Percentiles rank a stretch among this genome's conserved stretches.
phyloP scores from a whole-genome alignment of 2,113 vertebrate species.

The Drymodes brunneopygia region DNA sequence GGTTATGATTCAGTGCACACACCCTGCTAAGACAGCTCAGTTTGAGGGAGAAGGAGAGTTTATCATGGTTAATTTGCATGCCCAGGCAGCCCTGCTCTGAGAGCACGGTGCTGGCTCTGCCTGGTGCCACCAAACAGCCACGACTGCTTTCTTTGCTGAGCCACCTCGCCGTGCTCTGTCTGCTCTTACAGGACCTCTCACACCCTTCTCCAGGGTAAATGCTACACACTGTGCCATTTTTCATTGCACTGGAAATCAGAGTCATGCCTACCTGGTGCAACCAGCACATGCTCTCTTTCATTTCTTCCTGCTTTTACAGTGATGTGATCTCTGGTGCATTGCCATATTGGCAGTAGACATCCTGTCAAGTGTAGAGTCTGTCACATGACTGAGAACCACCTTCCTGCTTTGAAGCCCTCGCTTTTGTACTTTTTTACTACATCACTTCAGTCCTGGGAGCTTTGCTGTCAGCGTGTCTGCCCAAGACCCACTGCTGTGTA shows the following conservation, averaged over 20 bases:
- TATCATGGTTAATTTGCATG: background rate
- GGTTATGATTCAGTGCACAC: rapidly evolving
- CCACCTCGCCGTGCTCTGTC: rapidly evolving
- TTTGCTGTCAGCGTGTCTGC: background rate
- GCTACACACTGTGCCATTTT: background rate
- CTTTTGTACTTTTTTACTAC: background rate
- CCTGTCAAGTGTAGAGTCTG: background rate
- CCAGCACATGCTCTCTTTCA: background rate
- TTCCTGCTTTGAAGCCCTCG: background rate
- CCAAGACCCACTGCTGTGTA: rapidly evolving
- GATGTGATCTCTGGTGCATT: background rate
- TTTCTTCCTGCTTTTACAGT: background rate
- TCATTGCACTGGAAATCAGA: background rate
- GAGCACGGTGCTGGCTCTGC: rapidly evolving
- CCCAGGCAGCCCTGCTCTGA: background rate
- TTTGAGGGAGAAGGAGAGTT: background rate
- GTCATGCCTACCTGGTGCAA: background rate
- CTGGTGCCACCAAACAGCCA: background rate
- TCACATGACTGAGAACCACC: background rate
- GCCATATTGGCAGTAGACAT: rapidly evolving
- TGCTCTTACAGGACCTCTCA: rapidly evolving
- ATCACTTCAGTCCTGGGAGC: background rate
- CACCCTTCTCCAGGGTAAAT: background rate
- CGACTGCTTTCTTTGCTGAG: rapidly evolving
- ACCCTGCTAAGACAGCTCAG: background rate